Base-by-base conservation (phyloP, 2,888 invertebrate genomes). In the Octonoba sinensis region DNA sequence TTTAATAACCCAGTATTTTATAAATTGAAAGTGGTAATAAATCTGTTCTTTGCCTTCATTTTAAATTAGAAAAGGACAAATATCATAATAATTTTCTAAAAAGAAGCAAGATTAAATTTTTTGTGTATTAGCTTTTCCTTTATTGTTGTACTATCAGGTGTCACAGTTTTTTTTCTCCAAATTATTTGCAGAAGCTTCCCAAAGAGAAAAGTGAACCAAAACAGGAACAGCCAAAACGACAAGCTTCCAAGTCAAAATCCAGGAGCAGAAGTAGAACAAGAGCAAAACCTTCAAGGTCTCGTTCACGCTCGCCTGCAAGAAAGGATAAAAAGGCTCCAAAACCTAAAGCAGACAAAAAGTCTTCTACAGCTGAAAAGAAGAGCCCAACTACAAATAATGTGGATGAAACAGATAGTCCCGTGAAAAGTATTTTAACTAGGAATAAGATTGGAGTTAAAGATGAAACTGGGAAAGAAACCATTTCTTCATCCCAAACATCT, bases 221-320 rank as follows among this genome's bases (percentile, higher is more conserved):
- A 3, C 8, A 78, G 12, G 69, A 73, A 6, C 8, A 56, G 11
- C 27, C 27, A 15, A 62, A 44, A 18, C 62, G 62, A 18, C 36
- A 36, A 36, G 24, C 60, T n/a, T 15, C 46, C 1, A 64, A 56
- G 15, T 62, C 69, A 1, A 62, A 46, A 56, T 54, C 73, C 1
- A 60, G 79, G 24, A 77, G 70, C 24, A 46, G 81, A 47, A 69
- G 74, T 54, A 73, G 81, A 4, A 56, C 74, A 65, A 16, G 44
- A 36, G 22, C 65, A 0, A 20, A 44, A 13, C 56, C 71, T n/a
- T 56, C 67, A 0, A 36, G 75, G 4, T 82, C 81, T 3, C 57
- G 65, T 1, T 82, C 81, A 22, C 44, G 62, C n/a, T 62, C 56
- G 3, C 71, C 57, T 27, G 47, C 60, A 22, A 65, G 62, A n/a